Percentiles rank a stretch among this genome's conserved stretches.
phyloP scores from a whole-genome alignment of 1,140 invertebrate species.

The Dendrolimus punctatus region DNA sequence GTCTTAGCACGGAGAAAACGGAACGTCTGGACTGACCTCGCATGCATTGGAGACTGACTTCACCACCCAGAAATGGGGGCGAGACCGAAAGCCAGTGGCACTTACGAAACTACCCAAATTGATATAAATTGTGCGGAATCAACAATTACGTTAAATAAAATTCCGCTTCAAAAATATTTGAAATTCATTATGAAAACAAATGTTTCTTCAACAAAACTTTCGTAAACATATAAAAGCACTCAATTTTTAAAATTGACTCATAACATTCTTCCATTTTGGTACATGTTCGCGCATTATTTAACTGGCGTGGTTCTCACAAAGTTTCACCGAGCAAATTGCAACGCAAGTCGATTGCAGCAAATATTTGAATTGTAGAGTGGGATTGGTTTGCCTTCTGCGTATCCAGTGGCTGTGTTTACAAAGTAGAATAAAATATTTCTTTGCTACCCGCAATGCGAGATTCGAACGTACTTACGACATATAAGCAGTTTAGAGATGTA shows the following conservation, averaged over 20 bases:
- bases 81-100: no score
- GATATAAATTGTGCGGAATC: no score
- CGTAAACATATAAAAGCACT: background rate
- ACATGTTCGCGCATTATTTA: background rate
- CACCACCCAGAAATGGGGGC: no score
- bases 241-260: background rate
- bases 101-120: no score
- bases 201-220: no score
- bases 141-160: no score
- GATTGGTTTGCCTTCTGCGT: slow-evolving; percentile 59
- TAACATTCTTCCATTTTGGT: background rate
- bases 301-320: slow-evolving; percentile 32
- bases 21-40: no score
- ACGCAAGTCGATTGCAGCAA: slow-evolving; percentile 54
- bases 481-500: slow-evolving; percentile 13
- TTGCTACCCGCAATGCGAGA: slow-evolving; percentile 21
- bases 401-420: slow-evolving; percentile 56
- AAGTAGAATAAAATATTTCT: slow-evolving; percentile 53
- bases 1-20: no score
- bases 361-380: slow-evolving; percentile 67
- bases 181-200: no score
- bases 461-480: slow-evolving; percentile 5
- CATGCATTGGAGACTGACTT: no score
- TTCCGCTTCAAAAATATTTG: no score
- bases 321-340: slow-evolving; percentile 47